Percentiles rank a stretch among this genome's conserved stretches.
Evolutionary conservation across 2,113 vertebrate genomes (phyloP).

Genomic region (Malurus elegans): DNA sequence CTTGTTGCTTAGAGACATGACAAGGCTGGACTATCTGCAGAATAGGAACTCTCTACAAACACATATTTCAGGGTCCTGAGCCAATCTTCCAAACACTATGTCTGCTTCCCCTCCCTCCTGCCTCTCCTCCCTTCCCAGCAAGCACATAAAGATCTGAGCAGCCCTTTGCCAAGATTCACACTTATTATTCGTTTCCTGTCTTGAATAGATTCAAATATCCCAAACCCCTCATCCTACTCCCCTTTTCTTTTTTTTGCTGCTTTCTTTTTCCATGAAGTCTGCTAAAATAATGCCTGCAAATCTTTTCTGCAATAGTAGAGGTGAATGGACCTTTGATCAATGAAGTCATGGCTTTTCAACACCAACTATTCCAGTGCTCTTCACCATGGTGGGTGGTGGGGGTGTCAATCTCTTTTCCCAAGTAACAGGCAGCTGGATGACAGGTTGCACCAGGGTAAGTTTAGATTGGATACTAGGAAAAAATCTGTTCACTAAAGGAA

Average conservation of each 20-base stretch:
- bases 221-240: not conserved
- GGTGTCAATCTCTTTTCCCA: not conserved
- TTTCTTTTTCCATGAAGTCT: not conserved
- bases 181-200: not conserved
- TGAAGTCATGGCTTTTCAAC: not conserved
- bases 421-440: fast-evolving
- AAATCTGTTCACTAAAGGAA: not conserved
- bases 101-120: not conserved
- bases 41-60: not conserved
- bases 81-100: not conserved
- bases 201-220: not conserved
- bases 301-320: not conserved
- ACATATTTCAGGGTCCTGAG: not conserved
- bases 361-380: not conserved
- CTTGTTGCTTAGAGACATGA: slow-evolving; percentile 38
- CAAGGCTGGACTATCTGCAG: not conserved
- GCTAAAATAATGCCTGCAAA: not conserved
- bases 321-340: not conserved
- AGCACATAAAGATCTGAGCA: not conserved
- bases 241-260: not conserved
- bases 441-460: not conserved
- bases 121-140: not conserved
- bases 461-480: not conserved
- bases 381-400: not conserved
- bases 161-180: not conserved